These are phyloP conservation scores for Odontamblyopus rebecca DNA, from an alignment of 2,797 vertebrate species.

Conservation along the genomic window DNA sequence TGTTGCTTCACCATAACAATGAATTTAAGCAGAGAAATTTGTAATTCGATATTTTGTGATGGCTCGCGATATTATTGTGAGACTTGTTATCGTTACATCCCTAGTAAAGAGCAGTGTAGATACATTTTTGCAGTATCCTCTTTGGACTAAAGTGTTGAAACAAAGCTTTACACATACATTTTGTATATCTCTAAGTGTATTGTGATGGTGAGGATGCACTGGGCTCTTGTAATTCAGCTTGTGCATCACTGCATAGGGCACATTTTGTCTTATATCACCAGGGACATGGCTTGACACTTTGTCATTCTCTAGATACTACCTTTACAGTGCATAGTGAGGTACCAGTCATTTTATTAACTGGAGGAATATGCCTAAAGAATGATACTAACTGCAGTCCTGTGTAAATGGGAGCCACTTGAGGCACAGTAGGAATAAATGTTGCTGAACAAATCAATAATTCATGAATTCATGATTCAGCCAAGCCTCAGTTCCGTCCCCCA, in stretches of 20 bases:
- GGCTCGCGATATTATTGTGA: too few species aligned
- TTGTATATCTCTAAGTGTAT: conserved; percentile 40
- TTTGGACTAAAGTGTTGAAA: too few species aligned
- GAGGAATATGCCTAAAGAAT: conserved; percentile 52
- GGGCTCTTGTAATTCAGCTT: conserved; percentile 42
- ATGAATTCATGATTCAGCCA: conserved; percentile 28
- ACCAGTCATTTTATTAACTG: conserved; percentile 59
- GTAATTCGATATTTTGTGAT: too few species aligned
- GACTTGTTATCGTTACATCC: too few species aligned
- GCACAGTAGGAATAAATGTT: conserved; percentile 33
- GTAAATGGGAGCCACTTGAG: conserved; percentile 28
- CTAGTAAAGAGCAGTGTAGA: too few species aligned
- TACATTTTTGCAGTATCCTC: too few species aligned
- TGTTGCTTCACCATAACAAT: too few species aligned
- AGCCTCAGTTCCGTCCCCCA: conserved; percentile 12
- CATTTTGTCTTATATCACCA: conserved; percentile 55
- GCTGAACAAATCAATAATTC: conserved; percentile 39
- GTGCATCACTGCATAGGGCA: conserved; percentile 55
- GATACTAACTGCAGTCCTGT: conserved; percentile 36
- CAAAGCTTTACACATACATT: too few species aligned
- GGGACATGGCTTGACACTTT: conserved; percentile 45
- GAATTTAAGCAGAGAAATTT: too few species aligned
- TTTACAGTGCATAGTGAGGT: conserved; percentile 52
- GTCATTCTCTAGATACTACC: conserved; percentile 47
- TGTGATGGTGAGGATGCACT: conserved; percentile 45